phyloP scores from a whole-genome alignment of 2,888 invertebrate genomes.

The Hipparchia sbordonii region DNA sequence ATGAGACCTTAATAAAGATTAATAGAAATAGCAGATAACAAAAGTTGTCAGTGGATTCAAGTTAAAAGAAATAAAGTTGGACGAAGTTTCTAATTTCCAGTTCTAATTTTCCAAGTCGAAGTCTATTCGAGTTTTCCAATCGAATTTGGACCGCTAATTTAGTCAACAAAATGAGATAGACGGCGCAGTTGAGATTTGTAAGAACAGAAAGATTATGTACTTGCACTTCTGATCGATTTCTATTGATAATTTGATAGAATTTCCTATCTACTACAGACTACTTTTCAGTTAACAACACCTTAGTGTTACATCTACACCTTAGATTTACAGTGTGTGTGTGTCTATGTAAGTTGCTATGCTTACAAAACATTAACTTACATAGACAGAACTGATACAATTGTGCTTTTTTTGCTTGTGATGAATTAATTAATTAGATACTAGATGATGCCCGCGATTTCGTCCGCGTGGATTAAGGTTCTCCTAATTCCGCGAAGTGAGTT shows the following conservation, averaged over 20 bases:
- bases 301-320: too few relatives aligned
- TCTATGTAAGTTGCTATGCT: too few relatives aligned
- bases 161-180: conserved; percentile 31
- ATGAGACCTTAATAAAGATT: conserved; percentile 6
- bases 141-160: conserved; percentile 37
- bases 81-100: conserved; percentile 20
- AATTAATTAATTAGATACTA: too few relatives aligned
- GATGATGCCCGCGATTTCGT: too few relatives aligned
- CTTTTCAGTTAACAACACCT: too few relatives aligned
- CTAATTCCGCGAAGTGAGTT: too few relatives aligned
- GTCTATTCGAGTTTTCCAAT: conserved; percentile 36
- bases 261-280: too few relatives aligned
- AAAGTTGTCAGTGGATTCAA: conserved; percentile 22
- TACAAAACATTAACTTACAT: too few relatives aligned
- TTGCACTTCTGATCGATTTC: background rate
- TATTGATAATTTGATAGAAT: background rate
- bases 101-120: conserved; percentile 22
- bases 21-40: background rate
- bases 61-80: conserved; percentile 20
- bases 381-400: too few relatives aligned
- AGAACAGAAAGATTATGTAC: conserved; percentile 1
- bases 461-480: too few relatives aligned
- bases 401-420: too few relatives aligned
- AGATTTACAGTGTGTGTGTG: too few relatives aligned
- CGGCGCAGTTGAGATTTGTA: conserved; percentile 7